Base-by-base conservation (phyloP, 2,888 invertebrate species). In the Agrotis ipsilon region DNA sequence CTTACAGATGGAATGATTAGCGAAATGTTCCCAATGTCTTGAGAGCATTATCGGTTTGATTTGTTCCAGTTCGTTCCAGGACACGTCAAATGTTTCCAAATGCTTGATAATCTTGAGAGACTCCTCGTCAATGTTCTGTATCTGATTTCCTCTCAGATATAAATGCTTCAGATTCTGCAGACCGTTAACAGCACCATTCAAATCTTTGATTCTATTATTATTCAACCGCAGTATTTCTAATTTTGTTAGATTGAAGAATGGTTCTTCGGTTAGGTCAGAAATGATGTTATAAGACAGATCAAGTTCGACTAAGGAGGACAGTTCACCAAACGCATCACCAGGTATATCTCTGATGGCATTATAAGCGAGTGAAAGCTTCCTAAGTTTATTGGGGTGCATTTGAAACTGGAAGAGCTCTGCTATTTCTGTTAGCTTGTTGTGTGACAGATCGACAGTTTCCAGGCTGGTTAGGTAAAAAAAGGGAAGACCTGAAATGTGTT, bases 71-170 rank as follows among this genome's bases (percentile, higher is more conserved):
- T 92, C 83, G 76, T 96, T 96, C 51, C 83, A 85, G 1, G 96
- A 95, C 32, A 95, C 83, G 70, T 96, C 96, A 46, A 96, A 94
- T 0, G 94, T 95, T 86, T 94, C 91, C 55, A 96, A 89, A 81
- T 96, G 94, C 32, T 88, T 86, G 46, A 95, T 94, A 9, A 92
- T 91, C 79, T 92, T 90, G 0, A 94, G 86, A 0, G 94, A 94
- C 49, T 90, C 84, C 1, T 88, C 89, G 57, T 93, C 91, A 14
- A 96, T 91, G 51, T 90, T 89, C 32, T 91, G 78, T 65, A 96
- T 92, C 16, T 91, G 72, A 82, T 96, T 96, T 1, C 90, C 87
- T 75, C 86, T 89, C 16, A 96, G 78, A 81, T 88, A 93, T 19
- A 96, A 86, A 83, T 95, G 94, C 73, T 89, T 92, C 46, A 96